Evolutionary conservation across 2,888 invertebrate species (phyloP), one percentile per base, ranked within the genome.

Genomic region (Andrena haemorrhoa): DNA sequence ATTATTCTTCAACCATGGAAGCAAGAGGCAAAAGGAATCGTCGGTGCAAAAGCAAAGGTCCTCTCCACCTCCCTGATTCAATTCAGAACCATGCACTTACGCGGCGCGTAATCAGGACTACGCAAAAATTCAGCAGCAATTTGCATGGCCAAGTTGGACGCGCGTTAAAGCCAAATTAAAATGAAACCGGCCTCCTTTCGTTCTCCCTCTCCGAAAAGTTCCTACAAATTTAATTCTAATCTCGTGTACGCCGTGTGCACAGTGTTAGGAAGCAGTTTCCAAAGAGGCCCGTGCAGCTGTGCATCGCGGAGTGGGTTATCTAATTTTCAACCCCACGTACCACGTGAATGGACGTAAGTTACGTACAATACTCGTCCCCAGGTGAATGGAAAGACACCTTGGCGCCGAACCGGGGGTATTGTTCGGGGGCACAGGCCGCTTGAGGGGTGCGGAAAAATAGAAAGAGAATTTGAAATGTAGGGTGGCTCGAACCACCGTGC

Each of bases 251-350:
- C 41, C 10, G 41, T 41, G 41, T 16, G 41, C 31, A 31, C 68
- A 16, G 10, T 12, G 60, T 35, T 72, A 41, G 82, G 26, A 78
- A 83, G 82, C 77, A 78, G 82, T 82, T 75, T 47, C 47, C 70
- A 84, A 83, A 74, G 74, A 68, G 75, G 60, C 64, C 65, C 71
- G 51, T 49, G 72, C 86, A 86, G 87, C 87, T 86, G 86, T 58
- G 69, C 58, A 75, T 72, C 81, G 78, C 66, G 10, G 68, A 66
- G 69, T 53, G 64, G 76, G 82, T 83, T 84, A 84, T 86, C 83
- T 86, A 80, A 70, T 82, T 69, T 79, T 86, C 86, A 84, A 80
- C 87, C 80, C 84, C 82, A 75, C 78, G 78, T 78, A 73, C 68
- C 60, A 69, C 65, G 65, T 66, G 82, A 75, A 82, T 74, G 70